phyloP scores from a whole-genome alignment of 2,113 vertebrate species.

The Heptranchias perlo region DNA sequence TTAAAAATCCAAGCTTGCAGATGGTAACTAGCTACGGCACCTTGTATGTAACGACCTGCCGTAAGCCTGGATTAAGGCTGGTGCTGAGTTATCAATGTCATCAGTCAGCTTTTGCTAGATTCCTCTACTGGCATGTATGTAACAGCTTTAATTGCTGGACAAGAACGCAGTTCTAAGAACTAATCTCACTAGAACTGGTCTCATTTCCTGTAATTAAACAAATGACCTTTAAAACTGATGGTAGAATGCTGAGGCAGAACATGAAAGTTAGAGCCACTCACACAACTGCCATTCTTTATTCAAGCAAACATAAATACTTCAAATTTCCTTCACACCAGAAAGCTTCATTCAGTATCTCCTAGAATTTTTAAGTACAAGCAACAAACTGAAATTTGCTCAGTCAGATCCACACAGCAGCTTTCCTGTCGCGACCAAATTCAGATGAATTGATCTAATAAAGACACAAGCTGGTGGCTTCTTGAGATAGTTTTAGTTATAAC shows the following conservation, averaged over 20 bases:
- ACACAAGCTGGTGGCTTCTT: not conserved
- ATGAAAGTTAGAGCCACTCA: not conserved
- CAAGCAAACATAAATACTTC: conserved; percentile 51
- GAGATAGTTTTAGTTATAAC: not conserved
- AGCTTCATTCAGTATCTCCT: conserved; percentile 45
- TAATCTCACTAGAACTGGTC: not conserved
- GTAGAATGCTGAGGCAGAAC: not conserved
- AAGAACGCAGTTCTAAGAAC: not conserved
- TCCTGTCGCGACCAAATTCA: conserved; percentile 45
- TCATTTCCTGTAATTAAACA: not conserved
- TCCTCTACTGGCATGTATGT: not conserved
- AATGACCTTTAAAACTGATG: conserved; percentile 16
- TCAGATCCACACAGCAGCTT: conserved; percentile 47
- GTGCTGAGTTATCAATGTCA: not conserved
- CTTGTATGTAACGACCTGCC: not conserved
- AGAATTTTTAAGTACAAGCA: no score
- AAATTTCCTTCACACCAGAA: conserved; percentile 49
- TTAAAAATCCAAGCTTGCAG: not conserved
- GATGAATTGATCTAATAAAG: not conserved
- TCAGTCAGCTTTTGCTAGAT: not conserved
- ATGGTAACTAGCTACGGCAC: not conserved
- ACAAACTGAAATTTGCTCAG: conserved; percentile 49
- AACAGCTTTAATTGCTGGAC: not conserved
- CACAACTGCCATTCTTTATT: conserved; percentile 43
- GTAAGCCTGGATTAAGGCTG: not conserved